Base-by-base conservation (phyloP, 2,888 invertebrate genomes). In the Toxonevra muliebris region DNA sequence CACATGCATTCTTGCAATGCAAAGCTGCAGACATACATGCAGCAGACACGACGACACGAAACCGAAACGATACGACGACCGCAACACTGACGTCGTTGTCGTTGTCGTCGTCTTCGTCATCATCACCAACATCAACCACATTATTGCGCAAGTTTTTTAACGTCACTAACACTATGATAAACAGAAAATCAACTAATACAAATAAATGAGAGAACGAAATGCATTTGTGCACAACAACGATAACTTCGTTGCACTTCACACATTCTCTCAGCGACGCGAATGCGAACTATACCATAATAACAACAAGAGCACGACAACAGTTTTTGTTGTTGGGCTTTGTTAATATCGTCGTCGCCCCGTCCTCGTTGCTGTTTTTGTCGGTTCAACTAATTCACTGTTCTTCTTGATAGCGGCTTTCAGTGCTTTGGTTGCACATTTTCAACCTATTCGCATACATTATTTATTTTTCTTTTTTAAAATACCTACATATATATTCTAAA, bases 71-170 rank as follows among this genome's bases (percentile, higher is more conserved):
- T 55, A 45, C 50, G 45, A 64, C 65, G 61, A 54, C 20, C 55
- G 40, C 43, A 45, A 57, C n/a, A 48, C 62, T 53, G 48, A 58
- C 65, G 64, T 54, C 68, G 68, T 43, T 45, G 64, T 40, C 50
- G 60, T 41, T 60, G 64, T 12, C 53, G 54, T 62, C 52, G 60
- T 42, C 42, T 40, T 40, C 43, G 19, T 12, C 42, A 17, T 42
- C 61, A 61, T 43, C 62, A 41, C 41, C 42, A 41, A 61, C 53
- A 40, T 12, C 19, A 62, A 13, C 62, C 53, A 54, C 54, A 10
- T 30, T 30, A 30, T 30, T 30, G 30, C 7, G 30, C 30, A 30
- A 30, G 30, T 30, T 30, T 30, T 30, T 30, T 30, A 30, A 30
- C 30, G 30, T 30, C 30, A 30, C 30, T 30, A 30, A 30, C 7